Evolutionary conservation across 2,888 invertebrate genomes (phyloP).

Genomic region (Lepidonotus clava): DNA sequence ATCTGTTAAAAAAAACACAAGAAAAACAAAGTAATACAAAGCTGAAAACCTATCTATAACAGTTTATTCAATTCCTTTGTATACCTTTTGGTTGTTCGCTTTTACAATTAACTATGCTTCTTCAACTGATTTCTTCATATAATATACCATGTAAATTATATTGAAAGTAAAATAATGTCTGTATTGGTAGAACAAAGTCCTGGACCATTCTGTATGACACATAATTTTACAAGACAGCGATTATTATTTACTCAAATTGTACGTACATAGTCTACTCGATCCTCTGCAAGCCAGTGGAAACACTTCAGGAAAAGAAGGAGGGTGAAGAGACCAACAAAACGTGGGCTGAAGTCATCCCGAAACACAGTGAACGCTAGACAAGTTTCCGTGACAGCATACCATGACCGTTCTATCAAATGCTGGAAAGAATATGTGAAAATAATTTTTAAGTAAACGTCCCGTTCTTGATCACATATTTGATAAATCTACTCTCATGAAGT

Average conservation of each 20-base stretch:
- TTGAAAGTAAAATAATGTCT: too few relatives aligned
- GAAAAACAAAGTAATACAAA: too few relatives aligned
- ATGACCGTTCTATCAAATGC: constrained; percentile 97
- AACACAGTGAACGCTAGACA: constrained; percentile 99
- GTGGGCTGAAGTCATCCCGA: constrained; percentile 96
- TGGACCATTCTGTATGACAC: constrained; percentile 12
- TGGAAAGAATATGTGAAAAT: constrained; percentile 81
- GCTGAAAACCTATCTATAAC: too few relatives aligned
- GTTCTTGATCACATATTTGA: not conserved
- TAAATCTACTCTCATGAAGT: not conserved
- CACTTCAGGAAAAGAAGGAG: constrained; percentile 97
- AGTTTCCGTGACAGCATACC: constrained; percentile 99
- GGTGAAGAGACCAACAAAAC: constrained; percentile 98
- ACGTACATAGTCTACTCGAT: constrained; percentile 98
- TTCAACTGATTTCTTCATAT: too few relatives aligned
- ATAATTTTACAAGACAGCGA: too few relatives aligned
- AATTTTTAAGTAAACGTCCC: too few relatives aligned
- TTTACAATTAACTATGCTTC: too few relatives aligned
- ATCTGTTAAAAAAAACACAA: constrained; percentile 85
- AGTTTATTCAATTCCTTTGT: too few relatives aligned
- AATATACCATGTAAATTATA: too few relatives aligned
- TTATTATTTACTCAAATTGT: constrained; percentile 51
- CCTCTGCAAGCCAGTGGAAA: constrained; percentile 99
- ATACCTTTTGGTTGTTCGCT: too few relatives aligned
- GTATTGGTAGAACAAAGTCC: constrained; percentile 62